These are phyloP conservation scores for Ommatoiulus sabulosus DNA, from an alignment of 2,888 invertebrate genomes.

Conservation along the genomic window DNA sequence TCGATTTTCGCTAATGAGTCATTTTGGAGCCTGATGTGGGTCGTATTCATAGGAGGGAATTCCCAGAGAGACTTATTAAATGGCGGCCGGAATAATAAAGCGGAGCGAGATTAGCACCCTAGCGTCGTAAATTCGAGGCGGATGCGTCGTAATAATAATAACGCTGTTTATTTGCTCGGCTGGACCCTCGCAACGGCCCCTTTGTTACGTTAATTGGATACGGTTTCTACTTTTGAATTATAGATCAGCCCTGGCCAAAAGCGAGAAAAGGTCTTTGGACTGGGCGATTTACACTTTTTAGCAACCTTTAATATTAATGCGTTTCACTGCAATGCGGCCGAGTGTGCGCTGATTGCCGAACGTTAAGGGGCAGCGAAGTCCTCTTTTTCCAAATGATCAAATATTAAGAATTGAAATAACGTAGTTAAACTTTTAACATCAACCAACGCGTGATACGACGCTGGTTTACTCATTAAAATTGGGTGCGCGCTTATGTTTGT, in stretches of 20 bases:
- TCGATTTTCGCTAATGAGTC: conserved; percentile 31
- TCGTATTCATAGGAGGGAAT: conserved; percentile 22
- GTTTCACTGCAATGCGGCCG: background rate
- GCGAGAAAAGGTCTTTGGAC: background rate
- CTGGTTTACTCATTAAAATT: too few relatives aligned
- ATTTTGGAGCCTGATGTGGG: background rate
- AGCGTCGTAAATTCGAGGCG: conserved; percentile 26
- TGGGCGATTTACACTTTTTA: background rate
- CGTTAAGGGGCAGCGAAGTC: background rate
- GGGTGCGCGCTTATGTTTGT: too few relatives aligned
- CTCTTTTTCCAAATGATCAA: too few relatives aligned
- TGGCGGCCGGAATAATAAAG: conserved; percentile 28
- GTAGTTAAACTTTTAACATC: too few relatives aligned
- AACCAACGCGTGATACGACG: too few relatives aligned
- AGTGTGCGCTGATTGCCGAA: background rate
- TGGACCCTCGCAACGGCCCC: background rate
- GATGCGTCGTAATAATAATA: conserved; percentile 33
- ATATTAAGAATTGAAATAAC: too few relatives aligned
- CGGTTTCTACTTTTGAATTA: background rate
- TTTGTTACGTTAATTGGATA: conserved; percentile 39
- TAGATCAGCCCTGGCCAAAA: background rate
- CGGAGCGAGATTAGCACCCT: conserved; percentile 10
- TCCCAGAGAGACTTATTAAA: conserved; percentile 23
- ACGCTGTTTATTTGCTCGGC: conserved; percentile 38
- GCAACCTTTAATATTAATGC: background rate